These are phyloP conservation scores for Callitettix versicolor DNA, from an alignment of 1,140 invertebrate species.

Conservation along the genomic window DNA sequence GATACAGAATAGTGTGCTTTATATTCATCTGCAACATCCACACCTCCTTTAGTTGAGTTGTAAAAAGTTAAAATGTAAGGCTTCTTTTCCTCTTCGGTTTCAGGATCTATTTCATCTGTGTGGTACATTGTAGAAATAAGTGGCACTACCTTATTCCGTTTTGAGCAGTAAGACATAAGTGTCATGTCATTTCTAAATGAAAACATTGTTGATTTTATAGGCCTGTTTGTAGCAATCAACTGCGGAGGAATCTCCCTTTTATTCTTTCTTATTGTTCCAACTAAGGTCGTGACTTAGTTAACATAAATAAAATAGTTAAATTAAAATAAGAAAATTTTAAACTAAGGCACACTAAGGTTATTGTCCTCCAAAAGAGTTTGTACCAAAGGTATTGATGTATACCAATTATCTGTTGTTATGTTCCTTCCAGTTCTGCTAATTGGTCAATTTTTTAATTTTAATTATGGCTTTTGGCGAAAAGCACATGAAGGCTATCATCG, in stretches of 20 bases:
- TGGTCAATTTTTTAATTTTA: too few relatives aligned
- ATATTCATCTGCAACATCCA: slow-evolving; percentile 30
- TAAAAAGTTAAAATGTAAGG: slow-evolving; percentile 31
- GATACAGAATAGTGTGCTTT: slow-evolving; percentile 17
- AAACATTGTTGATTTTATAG: not conserved
- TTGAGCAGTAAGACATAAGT: slow-evolving; percentile 27
- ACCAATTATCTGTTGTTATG: slow-evolving; percentile 34
- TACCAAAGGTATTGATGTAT: slow-evolving; percentile 28
- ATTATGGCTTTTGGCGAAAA: too few relatives aligned
- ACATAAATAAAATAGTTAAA: too few relatives aligned
- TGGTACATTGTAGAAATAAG: slow-evolving; percentile 29
- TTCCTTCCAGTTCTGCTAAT: slow-evolving; percentile 30
- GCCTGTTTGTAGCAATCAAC: not conserved
- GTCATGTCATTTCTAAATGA: not conserved
- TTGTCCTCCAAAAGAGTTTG: slow-evolving; percentile 27
- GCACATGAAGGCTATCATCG: too few relatives aligned
- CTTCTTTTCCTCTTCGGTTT: slow-evolving; percentile 22
- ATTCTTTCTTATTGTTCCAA: slow-evolving; percentile 33
- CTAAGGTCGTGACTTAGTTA: too few relatives aligned
- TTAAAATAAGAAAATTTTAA: too few relatives aligned
- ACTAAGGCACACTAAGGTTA: too few relatives aligned
- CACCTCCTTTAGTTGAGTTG: slow-evolving; percentile 32
- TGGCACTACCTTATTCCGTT: slow-evolving; percentile 19
- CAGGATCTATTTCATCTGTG: slow-evolving; percentile 19
- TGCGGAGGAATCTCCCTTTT: slow-evolving; percentile 30